These are phyloP conservation scores for Elephantulus edwardii DNA, from an alignment of 2,113 vertebrate species.

Conservation along the genomic window DNA sequence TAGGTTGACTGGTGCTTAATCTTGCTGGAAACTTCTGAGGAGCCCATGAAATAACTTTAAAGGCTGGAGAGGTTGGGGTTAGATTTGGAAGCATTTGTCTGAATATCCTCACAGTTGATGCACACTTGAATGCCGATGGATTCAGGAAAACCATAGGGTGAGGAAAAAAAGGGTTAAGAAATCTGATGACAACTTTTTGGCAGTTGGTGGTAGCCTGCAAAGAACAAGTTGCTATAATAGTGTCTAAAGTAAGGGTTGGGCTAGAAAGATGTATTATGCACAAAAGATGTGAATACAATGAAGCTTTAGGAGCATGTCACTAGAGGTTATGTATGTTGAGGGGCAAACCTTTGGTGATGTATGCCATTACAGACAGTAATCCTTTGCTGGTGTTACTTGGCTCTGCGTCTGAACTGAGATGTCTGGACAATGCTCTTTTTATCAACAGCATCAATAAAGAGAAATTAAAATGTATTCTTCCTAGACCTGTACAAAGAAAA, in stretches of 20 bases:
- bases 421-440: not conserved
- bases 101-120: no score
- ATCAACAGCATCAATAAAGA: no score
- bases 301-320: not conserved
- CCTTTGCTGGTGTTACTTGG: not conserved
- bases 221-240: not conserved
- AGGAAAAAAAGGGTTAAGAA: not conserved
- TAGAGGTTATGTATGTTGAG: not conserved
- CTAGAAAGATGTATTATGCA: not conserved
- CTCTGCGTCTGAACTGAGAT: not conserved
- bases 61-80: not conserved
- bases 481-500: no score
- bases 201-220: not conserved
- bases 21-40: not conserved
- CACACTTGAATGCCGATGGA: not conserved
- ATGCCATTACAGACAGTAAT: no score
- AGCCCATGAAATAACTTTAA: not conserved
- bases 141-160: not conserved
- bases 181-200: not conserved
- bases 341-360: no score
- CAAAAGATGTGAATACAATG: rapidly evolving
- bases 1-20: not conserved
- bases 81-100: not conserved
- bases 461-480: no score
- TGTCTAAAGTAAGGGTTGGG: not conserved